Percentiles rank a stretch among this genome's conserved stretches.
Evolutionary conservation across 2,113 vertebrate species (phyloP).

Genomic region (Dasyurus viverrinus): DNA sequence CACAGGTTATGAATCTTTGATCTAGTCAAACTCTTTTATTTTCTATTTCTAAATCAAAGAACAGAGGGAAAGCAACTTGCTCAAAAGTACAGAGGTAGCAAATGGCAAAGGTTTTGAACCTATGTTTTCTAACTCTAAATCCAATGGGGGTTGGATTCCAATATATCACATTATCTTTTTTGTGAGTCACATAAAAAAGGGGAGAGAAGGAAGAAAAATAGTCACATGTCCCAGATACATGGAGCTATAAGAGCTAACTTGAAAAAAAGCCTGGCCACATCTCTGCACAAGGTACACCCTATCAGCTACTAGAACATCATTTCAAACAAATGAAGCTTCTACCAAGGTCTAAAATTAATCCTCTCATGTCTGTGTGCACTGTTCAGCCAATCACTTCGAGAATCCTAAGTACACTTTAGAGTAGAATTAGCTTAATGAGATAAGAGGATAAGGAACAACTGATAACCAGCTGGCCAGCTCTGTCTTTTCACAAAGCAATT

Average conservation of each 20-base stretch:
- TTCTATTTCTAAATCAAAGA: not conserved
- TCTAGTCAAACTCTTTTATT: not conserved
- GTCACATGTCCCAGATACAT: not conserved
- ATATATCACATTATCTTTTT: not conserved
- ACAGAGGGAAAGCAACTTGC: not conserved
- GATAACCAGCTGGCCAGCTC: slow-evolving; percentile 20
- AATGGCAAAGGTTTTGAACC: not conserved
- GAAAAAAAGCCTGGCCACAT: not conserved
- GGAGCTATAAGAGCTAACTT: not conserved
- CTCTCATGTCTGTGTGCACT: not conserved
- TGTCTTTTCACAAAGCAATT: not conserved
- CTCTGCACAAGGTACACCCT: not conserved
- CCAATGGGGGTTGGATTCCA: not conserved
- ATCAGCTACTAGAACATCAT: slow-evolving; percentile 16
- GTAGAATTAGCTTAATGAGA: not conserved
- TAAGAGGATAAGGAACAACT: not conserved
- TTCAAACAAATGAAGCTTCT: slow-evolving; percentile 3
- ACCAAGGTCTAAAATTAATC: slow-evolving; percentile 12
- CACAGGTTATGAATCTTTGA: not conserved
- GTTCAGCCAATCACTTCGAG: not conserved
- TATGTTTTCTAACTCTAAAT: not conserved
- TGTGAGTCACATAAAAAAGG: not conserved
- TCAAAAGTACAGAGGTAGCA: not conserved
- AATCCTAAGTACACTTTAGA: not conserved
- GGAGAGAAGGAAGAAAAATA: not conserved